Evolutionary conservation across 2,888 invertebrate species (phyloP), one percentile per base, ranked within the genome.

Genomic region (Eledone cirrhosa): DNA sequence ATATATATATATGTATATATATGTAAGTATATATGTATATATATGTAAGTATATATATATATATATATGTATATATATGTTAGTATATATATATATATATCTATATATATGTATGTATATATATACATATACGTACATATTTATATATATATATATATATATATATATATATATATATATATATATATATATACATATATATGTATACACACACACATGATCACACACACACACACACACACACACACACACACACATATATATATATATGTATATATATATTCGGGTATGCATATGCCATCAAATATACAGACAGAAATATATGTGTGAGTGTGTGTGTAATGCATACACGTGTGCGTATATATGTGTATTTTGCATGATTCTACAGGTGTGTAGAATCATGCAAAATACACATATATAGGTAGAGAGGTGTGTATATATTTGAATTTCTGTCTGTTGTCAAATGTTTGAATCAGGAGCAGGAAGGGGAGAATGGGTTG

Each of bases 351-450:
- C 24, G 24, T 59, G 24, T 59, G 24, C 24, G 2, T 59, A 59
- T 59, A 59, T 59, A 59, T 59, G 24, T 59, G 24, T 59, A 59
- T 59, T n/a, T n/a, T n/a, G n/a, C n/a, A n/a, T n/a, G n/a, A n/a
- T n/a, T n/a, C n/a, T n/a, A n/a, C n/a, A n/a, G n/a, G n/a, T n/a
- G n/a, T n/a, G n/a, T n/a, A n/a, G n/a, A n/a, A n/a, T n/a, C n/a
- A n/a, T n/a, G n/a, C n/a, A n/a, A n/a, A n/a, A n/a, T n/a, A n/a
- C n/a, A n/a, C n/a, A n/a, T n/a, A n/a, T n/a, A n/a, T n/a, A n/a
- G n/a, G n/a, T n/a, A n/a, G n/a, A n/a, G n/a, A n/a, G n/a, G n/a
- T n/a, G n/a, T n/a, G n/a, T n/a, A n/a, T n/a, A n/a, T n/a, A n/a
- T n/a, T n/a, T n/a, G n/a, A n/a, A n/a, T n/a, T n/a, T n/a, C n/a